These are phyloP conservation scores for Drosophila putrida DNA, from an alignment of 2,888 invertebrate species.

Conservation along the genomic window DNA sequence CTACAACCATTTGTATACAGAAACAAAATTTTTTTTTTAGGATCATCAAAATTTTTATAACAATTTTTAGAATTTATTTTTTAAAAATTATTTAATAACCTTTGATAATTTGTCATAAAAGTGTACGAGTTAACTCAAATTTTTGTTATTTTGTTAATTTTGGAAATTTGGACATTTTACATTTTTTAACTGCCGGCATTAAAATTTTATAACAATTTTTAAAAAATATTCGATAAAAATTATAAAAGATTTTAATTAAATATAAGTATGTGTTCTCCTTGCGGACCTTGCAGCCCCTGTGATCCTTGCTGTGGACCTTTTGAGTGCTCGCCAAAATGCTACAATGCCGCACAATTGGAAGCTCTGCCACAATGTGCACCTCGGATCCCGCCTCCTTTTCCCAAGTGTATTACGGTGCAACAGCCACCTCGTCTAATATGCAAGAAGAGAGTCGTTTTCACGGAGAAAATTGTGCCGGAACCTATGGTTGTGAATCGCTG, in stretches of 20 bases:
- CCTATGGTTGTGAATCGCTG: constrained; percentile 6
- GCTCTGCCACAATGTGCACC: constrained; percentile 10
- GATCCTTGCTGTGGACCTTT: constrained; percentile 10
- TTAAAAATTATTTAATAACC: no score
- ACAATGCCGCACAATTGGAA: constrained; percentile 12
- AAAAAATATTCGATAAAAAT: not conserved
- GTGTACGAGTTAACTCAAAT: not conserved
- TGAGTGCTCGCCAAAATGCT: constrained; percentile 11
- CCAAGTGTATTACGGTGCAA: constrained; percentile 8
- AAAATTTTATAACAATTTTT: not conserved
- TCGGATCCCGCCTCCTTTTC: constrained; percentile 6
- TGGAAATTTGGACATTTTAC: not conserved
- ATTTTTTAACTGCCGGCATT: not conserved
- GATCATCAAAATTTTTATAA: no score
- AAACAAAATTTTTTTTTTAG: no score
- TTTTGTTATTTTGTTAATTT: not conserved
- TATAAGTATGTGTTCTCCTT: constrained; percentile 7
- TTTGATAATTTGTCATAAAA: not conserved
- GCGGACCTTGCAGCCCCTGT: constrained; percentile 7
- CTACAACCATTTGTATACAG: no score
- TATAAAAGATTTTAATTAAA: not conserved
- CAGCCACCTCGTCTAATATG: constrained; percentile 8
- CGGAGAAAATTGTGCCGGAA: constrained; percentile 10
- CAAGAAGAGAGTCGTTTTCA: constrained; percentile 3
- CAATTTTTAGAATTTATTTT: no score